phyloP scores from a whole-genome alignment of 2,113 vertebrate species.

The Pristiophorus japonicus region DNA sequence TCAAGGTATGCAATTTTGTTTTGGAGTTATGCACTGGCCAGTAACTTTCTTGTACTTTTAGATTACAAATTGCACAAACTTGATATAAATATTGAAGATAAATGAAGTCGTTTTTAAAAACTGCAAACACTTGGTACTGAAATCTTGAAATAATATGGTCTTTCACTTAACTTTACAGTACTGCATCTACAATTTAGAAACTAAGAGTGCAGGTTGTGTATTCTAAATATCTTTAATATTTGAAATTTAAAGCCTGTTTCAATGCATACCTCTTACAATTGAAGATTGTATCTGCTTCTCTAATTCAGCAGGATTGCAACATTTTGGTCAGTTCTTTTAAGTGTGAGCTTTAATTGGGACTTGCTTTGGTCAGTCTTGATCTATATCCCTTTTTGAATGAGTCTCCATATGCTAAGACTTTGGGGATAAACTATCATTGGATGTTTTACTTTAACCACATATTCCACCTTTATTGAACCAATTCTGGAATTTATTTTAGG shows the following conservation, averaged over 20 bases:
- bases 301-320: background rate
- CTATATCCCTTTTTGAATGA: background rate
- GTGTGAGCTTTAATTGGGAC: background rate
- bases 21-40: background rate
- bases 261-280: background rate
- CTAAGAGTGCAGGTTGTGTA: background rate
- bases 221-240: background rate
- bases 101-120: too few species aligned
- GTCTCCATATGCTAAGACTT: background rate
- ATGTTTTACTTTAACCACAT: background rate
- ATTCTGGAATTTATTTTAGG: background rate
- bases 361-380: background rate
- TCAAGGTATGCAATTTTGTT: conserved; percentile 64
- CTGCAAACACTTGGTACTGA: background rate
- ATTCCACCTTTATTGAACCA: background rate
- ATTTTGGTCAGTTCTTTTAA: background rate
- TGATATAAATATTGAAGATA: too few species aligned
- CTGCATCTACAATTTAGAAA: too few species aligned
- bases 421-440: background rate
- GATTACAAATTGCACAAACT: background rate
- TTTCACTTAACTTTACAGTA: too few species aligned
- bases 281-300: background rate
- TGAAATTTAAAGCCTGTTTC: background rate
- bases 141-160: background rate
- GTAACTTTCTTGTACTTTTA: background rate